These are phyloP conservation scores for Agrilus planipennis DNA, from an alignment of 1,140 invertebrate species.

Conservation along the genomic window DNA sequence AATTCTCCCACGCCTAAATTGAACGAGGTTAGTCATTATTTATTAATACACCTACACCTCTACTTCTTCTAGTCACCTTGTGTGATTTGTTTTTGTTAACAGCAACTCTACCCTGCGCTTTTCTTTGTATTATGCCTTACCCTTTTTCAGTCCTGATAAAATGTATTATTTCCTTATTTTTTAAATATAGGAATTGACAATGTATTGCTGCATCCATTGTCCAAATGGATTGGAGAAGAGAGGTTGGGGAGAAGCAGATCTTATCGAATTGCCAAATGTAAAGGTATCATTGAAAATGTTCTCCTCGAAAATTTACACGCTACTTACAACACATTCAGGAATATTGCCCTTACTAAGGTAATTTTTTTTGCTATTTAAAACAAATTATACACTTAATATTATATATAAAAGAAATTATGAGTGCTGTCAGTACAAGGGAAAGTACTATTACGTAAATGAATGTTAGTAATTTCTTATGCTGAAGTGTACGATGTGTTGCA, in stretches of 20 bases:
- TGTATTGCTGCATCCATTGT: slow-evolving; percentile 52
- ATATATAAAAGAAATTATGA: too few relatives aligned
- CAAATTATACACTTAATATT: background rate
- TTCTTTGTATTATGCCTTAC: slow-evolving; percentile 4
- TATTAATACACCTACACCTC: too few relatives aligned
- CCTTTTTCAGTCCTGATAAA: background rate
- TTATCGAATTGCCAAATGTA: slow-evolving; percentile 58
- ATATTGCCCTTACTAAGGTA: slow-evolving; percentile 60
- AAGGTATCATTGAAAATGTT: slow-evolving; percentile 51
- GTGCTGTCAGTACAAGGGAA: too few relatives aligned
- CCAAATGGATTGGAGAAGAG: slow-evolving; percentile 31
- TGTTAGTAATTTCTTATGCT: too few relatives aligned
- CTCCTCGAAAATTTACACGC: slow-evolving; percentile 43
- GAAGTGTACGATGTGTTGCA: too few relatives aligned
- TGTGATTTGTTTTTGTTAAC: background rate
- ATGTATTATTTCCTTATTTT: slow-evolving; percentile 14
- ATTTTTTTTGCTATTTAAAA: slow-evolving; percentile 3
- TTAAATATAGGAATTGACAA: slow-evolving; percentile 43
- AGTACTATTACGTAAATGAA: too few relatives aligned
- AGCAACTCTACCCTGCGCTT: background rate
- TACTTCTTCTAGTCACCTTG: background rate
- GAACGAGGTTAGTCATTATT: slow-evolving; percentile 32
- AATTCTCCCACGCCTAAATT: slow-evolving; percentile 43
- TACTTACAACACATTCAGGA: slow-evolving; percentile 58
- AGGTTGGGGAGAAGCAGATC: slow-evolving; percentile 59